phyloP scores from a whole-genome alignment of 2,113 vertebrate species.

The Bungarus multicinctus region DNA sequence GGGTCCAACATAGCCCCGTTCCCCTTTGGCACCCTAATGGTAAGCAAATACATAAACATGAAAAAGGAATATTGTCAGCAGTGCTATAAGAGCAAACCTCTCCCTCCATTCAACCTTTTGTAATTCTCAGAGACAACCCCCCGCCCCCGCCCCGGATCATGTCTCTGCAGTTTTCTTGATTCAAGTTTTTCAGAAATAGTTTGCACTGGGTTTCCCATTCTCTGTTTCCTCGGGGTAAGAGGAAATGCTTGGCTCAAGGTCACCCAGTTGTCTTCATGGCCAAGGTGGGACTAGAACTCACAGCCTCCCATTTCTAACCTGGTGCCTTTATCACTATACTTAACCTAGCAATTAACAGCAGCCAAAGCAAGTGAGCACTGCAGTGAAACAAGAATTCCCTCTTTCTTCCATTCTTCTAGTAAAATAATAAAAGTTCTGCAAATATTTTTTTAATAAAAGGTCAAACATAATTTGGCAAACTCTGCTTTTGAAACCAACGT shows the following conservation, averaged over 20 bases:
- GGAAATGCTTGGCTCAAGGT: background rate
- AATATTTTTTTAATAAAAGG: background rate
- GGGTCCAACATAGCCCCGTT: constrained; percentile 80
- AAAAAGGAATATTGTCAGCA: background rate
- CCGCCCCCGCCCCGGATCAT: background rate
- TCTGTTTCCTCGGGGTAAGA: background rate
- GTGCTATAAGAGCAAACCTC: background rate
- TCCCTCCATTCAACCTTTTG: background rate
- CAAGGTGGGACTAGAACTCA: background rate
- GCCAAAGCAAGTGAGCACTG: background rate
- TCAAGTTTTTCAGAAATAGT: background rate
- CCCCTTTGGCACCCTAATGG: constrained; percentile 86
- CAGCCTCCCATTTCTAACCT: background rate
- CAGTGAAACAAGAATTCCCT: background rate
- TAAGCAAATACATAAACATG: background rate
- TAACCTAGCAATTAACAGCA: background rate
- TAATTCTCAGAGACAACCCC: background rate
- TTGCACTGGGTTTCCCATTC: background rate
- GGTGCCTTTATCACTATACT: background rate
- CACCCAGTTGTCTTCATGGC: background rate
- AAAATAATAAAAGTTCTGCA: background rate
- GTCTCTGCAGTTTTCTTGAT: background rate
- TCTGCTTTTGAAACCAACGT: background rate
- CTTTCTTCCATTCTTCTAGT: background rate
- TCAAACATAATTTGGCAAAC: background rate